These are phyloP conservation scores for Amaurobius ferox DNA, from an alignment of 2,888 invertebrate genomes.

Conservation along the genomic window DNA sequence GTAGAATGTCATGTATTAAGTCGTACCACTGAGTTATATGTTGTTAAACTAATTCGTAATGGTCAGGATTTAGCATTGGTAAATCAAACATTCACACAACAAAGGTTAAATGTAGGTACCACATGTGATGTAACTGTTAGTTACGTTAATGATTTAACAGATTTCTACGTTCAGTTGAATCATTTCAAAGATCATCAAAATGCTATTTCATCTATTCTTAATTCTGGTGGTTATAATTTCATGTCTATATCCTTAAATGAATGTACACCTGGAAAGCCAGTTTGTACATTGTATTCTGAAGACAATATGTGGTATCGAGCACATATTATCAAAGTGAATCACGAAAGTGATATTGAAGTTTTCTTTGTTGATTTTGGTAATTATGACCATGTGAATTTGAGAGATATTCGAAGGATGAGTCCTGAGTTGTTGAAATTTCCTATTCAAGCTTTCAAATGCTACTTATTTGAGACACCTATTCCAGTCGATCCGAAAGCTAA, in stretches of 20 bases:
- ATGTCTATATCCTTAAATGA: constrained; percentile 14
- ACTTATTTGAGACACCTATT: constrained; percentile 21
- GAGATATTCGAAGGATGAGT: constrained; percentile 74
- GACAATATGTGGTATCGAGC: constrained; percentile 77
- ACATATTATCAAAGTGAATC: constrained; percentile 37
- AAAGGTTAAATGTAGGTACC: constrained; percentile 10
- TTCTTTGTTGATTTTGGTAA: constrained; percentile 78
- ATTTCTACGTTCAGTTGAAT: constrained; percentile 60
- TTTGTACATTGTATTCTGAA: constrained; percentile 74
- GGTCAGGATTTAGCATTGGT: neutral
- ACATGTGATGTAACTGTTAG: constrained; percentile 38
- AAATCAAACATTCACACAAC: neutral
- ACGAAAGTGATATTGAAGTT: constrained; percentile 74
- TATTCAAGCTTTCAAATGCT: constrained; percentile 75
- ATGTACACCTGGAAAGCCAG: constrained; percentile 34
- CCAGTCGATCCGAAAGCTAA: neutral
- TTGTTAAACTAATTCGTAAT: constrained; percentile 21
- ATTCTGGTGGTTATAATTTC: constrained; percentile 18
- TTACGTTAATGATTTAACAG: constrained; percentile 35
- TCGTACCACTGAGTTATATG: constrained; percentile 1
- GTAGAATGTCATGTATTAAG: constrained; percentile 32
- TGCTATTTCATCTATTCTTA: constrained; percentile 20
- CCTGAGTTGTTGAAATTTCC: constrained; percentile 74
- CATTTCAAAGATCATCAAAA: constrained; percentile 31
- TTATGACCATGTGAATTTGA: constrained; percentile 74